phyloP scores from a whole-genome alignment of 2,888 invertebrate species.

The Troides helena region DNA sequence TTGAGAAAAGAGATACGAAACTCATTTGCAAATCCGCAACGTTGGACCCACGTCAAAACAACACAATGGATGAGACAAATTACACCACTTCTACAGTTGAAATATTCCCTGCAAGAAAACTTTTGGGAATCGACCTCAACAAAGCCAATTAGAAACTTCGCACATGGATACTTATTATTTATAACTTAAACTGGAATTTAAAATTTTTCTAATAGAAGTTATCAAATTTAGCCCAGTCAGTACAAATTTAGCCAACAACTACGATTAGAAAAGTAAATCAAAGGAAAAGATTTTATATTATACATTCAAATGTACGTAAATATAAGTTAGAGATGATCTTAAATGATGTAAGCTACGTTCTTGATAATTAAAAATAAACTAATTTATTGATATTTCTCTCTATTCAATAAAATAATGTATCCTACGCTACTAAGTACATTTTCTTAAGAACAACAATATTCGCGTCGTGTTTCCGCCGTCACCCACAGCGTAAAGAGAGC shows the following conservation, averaged over 20 bases:
- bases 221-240: neutral
- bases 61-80: slow-evolving; percentile 45
- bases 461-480: neutral
- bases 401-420: too few species aligned
- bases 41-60: slow-evolving; percentile 45
- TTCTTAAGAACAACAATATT: neutral
- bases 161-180: slow-evolving; percentile 14
- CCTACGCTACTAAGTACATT: neutral
- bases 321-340: too few species aligned
- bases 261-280: too few species aligned
- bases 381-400: too few species aligned
- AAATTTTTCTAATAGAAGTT: neutral
- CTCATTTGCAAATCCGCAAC: slow-evolving; percentile 52
- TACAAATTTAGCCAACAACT: too few species aligned
- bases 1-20: slow-evolving; percentile 52
- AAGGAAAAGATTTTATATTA: too few species aligned
- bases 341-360: too few species aligned
- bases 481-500: slow-evolving; percentile 33
- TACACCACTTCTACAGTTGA: slow-evolving; percentile 36
- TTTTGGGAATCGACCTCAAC: slow-evolving; percentile 35
- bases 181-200: neutral
- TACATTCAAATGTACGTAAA: too few species aligned
- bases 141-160: slow-evolving; percentile 29
- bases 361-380: too few species aligned
- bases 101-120: slow-evolving; percentile 36